Evolutionary conservation across 1,140 invertebrate genomes (phyloP).

Genomic region (Mizuhopecten yessoensis): DNA sequence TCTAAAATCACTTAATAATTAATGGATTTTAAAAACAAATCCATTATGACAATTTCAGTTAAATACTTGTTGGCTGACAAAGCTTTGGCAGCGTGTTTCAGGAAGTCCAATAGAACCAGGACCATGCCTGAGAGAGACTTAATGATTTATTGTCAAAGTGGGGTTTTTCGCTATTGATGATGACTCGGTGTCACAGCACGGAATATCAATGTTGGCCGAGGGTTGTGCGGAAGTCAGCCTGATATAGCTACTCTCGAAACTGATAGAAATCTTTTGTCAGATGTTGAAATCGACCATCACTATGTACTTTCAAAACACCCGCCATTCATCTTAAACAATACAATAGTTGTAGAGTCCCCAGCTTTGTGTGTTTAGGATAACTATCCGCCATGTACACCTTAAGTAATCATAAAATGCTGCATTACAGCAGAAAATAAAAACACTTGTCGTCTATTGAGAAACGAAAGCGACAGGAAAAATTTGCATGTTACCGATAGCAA

Average conservation of each 20-base stretch:
- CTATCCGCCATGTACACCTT: not conserved
- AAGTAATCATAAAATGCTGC: not conserved
- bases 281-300: not conserved
- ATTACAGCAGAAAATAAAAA: not conserved
- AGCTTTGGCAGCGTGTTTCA: not conserved
- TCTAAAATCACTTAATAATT: not conserved
- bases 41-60: not conserved
- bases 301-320: not conserved
- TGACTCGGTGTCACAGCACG: not conserved
- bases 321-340: not conserved
- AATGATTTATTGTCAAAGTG: conserved; percentile 35
- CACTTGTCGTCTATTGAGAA: not conserved
- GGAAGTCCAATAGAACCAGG: not conserved
- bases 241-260: not conserved
- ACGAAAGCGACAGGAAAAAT: not conserved
- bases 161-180: not conserved
- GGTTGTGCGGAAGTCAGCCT: conserved; percentile 15
- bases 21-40: not conserved
- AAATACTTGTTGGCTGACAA: not conserved
- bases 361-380: not conserved
- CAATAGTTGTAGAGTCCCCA: not conserved
- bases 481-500: not conserved
- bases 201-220: conserved; percentile 4
- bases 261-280: conserved; percentile 9
- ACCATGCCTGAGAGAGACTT: not conserved